A percentile compares a stretch with the other conserved stretches of the same genome.
These are phyloP conservation scores for Zophobas morio DNA, from an alignment of 1,140 invertebrate species.

Conservation along the genomic window DNA sequence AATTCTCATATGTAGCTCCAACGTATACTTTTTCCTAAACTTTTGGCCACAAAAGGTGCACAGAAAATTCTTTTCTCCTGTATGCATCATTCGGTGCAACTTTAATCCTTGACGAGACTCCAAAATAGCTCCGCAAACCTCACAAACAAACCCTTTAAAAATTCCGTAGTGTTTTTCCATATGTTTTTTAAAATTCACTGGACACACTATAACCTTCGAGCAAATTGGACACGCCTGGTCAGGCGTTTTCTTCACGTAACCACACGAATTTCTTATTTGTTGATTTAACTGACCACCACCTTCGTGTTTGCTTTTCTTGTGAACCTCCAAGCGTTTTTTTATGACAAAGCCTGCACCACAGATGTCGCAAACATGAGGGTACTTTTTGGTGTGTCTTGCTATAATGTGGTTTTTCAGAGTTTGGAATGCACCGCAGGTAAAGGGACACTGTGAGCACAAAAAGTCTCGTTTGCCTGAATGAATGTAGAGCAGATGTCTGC, in stretches of 20 bases:
- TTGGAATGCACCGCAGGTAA: background rate
- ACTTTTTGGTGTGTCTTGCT: background rate
- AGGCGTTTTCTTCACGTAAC: no score
- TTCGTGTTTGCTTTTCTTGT: background rate
- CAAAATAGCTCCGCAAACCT: slow-evolving; percentile 12
- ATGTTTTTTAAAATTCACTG: slow-evolving; percentile 70
- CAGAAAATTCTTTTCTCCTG: slow-evolving; percentile 28
- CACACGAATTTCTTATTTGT: background rate
- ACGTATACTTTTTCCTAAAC: slow-evolving; percentile 25
- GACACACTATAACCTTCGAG: background rate
- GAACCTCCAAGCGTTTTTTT: no score
- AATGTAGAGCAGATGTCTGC: no score
- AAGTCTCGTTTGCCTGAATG: no score
- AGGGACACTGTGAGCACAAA: no score
- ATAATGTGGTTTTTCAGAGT: background rate
- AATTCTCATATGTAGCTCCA: slow-evolving; percentile 61
- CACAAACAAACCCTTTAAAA: background rate
- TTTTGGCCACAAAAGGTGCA: slow-evolving; percentile 43
- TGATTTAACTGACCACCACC: no score
- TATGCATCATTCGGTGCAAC: slow-evolving; percentile 33
- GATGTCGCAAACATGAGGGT: background rate
- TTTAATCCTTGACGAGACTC: slow-evolving; percentile 1
- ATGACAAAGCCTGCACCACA: slow-evolving; percentile 4
- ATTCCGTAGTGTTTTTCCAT: slow-evolving; percentile 19
- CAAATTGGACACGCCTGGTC: background rate